Base-by-base conservation (phyloP, 2,113 vertebrate genomes). In the Chaenocephalus aceratus region DNA sequence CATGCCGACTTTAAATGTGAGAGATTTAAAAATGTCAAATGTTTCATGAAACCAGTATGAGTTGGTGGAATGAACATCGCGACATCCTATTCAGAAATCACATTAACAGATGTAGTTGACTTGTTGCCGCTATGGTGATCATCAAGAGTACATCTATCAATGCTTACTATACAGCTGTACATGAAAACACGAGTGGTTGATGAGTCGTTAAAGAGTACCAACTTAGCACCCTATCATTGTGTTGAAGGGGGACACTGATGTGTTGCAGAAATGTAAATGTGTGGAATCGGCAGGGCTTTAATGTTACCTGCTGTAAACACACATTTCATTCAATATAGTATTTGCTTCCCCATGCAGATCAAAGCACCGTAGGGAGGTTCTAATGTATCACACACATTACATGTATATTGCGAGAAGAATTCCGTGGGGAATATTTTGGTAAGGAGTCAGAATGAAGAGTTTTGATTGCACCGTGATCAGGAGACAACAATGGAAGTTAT, bases 401-500 rank as follows among this genome's bases (percentile, higher is more conserved):
- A 68, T 68, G 36, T 54, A 60, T 52, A 66, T 30, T 10, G 52
- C 11, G 21, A 14, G 45, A 53, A 81, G 49, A 18, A 64, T 69
- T 63, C 46, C 30, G 4, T 30, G 30, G 30, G 30, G 30, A 30
- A 30, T 30, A 30, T 30, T 30, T 30, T 30, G 30, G 3, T 30
- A 30, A 30, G 30, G 30, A 30, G 30, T 30, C 30, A 30, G 30
- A 71, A 71, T 23, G 34, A 72, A 44, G 46, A 56, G 34, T 57
- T 75, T 72, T 78, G 51, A 79, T 58, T 77, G 57, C 14, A 73
- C 67, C 10, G 51, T 68, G 58, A 62, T 18, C 51, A 60, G 13
- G 30, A 54, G 54, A 83, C 85, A 88, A 88, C 82, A 86, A 87
- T 82, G 59, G 57, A 75, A 69, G 83, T 7, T 52, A 85, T 82